These are phyloP conservation scores for Ceratothoa steindachneri DNA, from an alignment of 2,888 invertebrate species.

Conservation along the genomic window DNA sequence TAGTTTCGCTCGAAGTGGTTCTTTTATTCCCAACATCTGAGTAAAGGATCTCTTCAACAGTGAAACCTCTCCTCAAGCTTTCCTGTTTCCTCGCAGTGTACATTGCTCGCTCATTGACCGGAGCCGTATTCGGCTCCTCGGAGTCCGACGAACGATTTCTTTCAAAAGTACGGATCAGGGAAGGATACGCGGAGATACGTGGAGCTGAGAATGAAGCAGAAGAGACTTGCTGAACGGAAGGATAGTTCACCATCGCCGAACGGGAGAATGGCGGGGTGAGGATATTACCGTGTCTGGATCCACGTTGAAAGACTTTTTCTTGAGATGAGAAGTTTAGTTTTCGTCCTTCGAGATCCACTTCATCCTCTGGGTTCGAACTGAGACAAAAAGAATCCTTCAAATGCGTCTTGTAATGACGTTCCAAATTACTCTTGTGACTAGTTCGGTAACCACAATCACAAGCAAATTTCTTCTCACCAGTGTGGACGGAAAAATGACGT, in stretches of 20 bases:
- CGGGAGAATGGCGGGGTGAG: too few species aligned
- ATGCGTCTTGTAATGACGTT: slow-evolving; percentile 51
- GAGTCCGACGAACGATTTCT: not conserved
- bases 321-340: not conserved
- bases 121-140: not conserved
- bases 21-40: not conserved
- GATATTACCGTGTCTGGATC: not conserved
- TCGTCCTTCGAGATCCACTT: too few species aligned
- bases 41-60: not conserved
- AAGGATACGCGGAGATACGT: not conserved
- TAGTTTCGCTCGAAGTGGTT: not conserved
- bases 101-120: too few species aligned
- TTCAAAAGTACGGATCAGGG: not conserved
- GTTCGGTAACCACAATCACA: slow-evolving; percentile 55
- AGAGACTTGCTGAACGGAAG: too few species aligned
- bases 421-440: slow-evolving; percentile 56
- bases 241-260: not conserved
- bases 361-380: too few species aligned
- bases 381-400: not conserved
- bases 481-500: slow-evolving; percentile 55
- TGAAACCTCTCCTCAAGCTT: not conserved
- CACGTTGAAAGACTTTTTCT: not conserved
- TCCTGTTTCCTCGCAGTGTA: not conserved
- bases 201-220: not conserved
- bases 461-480: slow-evolving; percentile 54